phyloP scores from a whole-genome alignment of 37 sponge, comb jelly and placozoan species.

The Hexactinellida sp. region DNA sequence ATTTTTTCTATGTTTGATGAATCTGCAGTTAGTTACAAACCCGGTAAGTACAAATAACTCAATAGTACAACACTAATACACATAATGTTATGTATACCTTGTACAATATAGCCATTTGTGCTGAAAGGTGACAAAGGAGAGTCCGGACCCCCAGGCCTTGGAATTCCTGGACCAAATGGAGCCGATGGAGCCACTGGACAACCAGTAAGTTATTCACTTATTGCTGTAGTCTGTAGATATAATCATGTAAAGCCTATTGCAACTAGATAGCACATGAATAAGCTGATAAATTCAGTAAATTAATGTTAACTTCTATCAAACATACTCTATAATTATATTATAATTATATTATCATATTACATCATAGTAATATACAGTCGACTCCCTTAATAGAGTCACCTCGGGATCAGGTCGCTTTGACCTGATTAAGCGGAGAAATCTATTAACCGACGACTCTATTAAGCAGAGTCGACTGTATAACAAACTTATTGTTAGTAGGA shows the following conservation, averaged over 20 bases:
- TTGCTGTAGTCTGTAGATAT: background rate
- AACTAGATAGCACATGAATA: background rate
- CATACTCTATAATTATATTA: too few species aligned
- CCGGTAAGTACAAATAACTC: background rate
- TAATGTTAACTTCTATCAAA: too few species aligned
- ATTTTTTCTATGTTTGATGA: background rate
- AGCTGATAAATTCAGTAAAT: too few species aligned
- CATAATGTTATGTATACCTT: background rate
- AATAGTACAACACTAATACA: too few species aligned
- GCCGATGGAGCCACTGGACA: background rate
- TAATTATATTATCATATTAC: too few species aligned
- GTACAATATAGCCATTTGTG: background rate
- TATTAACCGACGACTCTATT: too few species aligned
- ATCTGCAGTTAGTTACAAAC: background rate
- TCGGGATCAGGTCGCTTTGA: too few species aligned
- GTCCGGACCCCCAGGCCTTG: background rate
- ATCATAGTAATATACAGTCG: too few species aligned
- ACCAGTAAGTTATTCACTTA: background rate
- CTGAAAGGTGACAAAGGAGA: slow-evolving; percentile 7
- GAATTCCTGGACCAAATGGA: background rate
- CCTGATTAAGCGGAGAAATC: too few species aligned
- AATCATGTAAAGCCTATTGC: background rate
- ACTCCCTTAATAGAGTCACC: too few species aligned
- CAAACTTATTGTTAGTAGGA: too few species aligned
- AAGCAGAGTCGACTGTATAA: too few species aligned